A percentile compares a stretch with the other conserved stretches of the same genome.
phyloP scores from a whole-genome alignment of 2,888 invertebrate species.

The Amorpha juglandis region DNA sequence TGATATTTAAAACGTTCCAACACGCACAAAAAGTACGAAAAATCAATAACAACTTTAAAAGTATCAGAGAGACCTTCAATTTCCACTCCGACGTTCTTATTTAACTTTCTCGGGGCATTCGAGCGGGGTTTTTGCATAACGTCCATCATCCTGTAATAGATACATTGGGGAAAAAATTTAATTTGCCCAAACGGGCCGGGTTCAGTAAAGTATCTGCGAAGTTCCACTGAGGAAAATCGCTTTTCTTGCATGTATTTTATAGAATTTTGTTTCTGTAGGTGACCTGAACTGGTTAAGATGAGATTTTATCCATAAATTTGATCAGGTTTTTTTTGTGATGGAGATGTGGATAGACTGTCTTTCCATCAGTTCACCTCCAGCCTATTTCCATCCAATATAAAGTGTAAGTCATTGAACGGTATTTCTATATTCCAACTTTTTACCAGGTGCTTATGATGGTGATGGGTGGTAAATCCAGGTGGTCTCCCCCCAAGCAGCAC shows the following conservation, averaged over 20 bases:
- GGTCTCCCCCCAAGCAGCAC: too few species aligned
- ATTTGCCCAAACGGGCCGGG: not conserved
- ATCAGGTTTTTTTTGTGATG: too few species aligned
- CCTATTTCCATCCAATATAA: too few species aligned
- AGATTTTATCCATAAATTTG: too few species aligned
- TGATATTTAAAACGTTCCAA: not conserved
- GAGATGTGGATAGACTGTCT: too few species aligned
- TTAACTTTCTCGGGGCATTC: not conserved
- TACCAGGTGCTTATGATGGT: too few species aligned
- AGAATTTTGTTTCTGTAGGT: too few species aligned
- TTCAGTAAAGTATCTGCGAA: not conserved
- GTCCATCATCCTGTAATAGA: not conserved
- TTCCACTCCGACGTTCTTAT: not conserved
- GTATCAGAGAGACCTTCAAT: not conserved
- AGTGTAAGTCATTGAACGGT: too few species aligned
- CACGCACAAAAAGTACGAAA: not conserved
- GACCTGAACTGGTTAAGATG: too few species aligned
- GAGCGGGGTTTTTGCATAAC: not conserved
- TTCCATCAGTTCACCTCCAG: too few species aligned
- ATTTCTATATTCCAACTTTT: too few species aligned
- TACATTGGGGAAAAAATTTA: not conserved
- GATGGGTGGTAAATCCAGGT: too few species aligned
- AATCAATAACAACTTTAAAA: not conserved
- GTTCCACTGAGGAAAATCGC: not conserved
- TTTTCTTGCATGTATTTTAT: not conserved